Percentiles rank a stretch among this genome's conserved stretches.
These are phyloP conservation scores for Melitaea athalia DNA, from an alignment of 2,888 invertebrate species.

Conservation along the genomic window DNA sequence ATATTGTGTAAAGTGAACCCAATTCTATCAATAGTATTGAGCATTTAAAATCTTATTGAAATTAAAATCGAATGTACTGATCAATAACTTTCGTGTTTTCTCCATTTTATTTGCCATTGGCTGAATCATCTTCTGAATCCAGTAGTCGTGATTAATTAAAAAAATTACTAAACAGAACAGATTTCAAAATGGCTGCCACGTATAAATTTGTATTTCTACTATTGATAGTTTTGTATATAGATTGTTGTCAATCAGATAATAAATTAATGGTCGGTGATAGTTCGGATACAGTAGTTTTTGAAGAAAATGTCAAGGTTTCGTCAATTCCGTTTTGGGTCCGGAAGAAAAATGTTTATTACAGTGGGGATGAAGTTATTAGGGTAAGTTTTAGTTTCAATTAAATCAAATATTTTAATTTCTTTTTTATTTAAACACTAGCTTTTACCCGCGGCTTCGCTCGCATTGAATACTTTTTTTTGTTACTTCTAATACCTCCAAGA, in stretches of 20 bases:
- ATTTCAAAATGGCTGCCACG: conserved; percentile 39
- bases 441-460: too few species aligned
- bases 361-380: conserved; percentile 58
- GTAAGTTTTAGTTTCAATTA: conserved; percentile 45
- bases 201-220: conserved; percentile 31
- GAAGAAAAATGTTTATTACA: conserved; percentile 67
- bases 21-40: not conserved
- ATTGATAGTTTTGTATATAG: conserved; percentile 40
- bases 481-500: too few species aligned
- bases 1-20: not conserved
- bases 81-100: too few species aligned
- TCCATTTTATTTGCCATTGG: too few species aligned
- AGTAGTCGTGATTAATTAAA: too few species aligned
- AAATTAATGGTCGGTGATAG: conserved; percentile 56
- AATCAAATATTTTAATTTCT: too few species aligned
- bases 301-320: conserved; percentile 60
- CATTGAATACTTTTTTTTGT: too few species aligned
- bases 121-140: too few species aligned
- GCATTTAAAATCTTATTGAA: too few species aligned
- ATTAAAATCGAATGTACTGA: too few species aligned
- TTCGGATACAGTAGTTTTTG: conserved; percentile 52
- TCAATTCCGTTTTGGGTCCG: conserved; percentile 56
- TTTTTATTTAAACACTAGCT: too few species aligned
- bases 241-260: conserved; percentile 45
- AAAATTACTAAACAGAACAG: too few species aligned